A percentile compares a stretch with the other conserved stretches of the same genome.
These are phyloP conservation scores for Brassicogethes aeneus DNA, from an alignment of 2,888 invertebrate species.

Conservation along the genomic window DNA sequence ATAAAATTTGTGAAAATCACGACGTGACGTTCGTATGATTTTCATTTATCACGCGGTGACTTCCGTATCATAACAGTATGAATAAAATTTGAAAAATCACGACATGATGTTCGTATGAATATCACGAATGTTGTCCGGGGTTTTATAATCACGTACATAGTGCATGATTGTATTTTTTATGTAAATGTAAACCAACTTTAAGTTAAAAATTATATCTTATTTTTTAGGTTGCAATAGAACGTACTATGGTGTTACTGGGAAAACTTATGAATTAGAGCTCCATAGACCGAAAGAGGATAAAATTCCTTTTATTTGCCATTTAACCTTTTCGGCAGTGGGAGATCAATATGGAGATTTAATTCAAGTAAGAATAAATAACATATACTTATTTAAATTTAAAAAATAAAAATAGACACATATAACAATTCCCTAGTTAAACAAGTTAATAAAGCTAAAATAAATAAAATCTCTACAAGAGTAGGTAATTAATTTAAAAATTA, in stretches of 20 bases:
- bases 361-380: slow-evolving; percentile 50
- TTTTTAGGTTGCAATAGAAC: slow-evolving; percentile 81
- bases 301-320: slow-evolving; percentile 78
- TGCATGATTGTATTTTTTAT: not conserved
- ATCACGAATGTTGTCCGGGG: too few relatives aligned
- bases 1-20: too few relatives aligned
- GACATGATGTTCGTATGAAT: too few relatives aligned
- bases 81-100: too few relatives aligned
- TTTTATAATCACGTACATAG: not conserved
- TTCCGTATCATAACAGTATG: too few relatives aligned
- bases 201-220: slow-evolving; percentile 5
- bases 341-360: slow-evolving; percentile 77
- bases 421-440: too few relatives aligned
- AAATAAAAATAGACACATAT: too few relatives aligned
- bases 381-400: not conserved
- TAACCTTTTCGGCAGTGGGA: slow-evolving; percentile 79
- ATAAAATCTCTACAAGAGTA: too few relatives aligned
- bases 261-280: slow-evolving; percentile 77
- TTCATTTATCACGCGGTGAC: too few relatives aligned
- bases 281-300: slow-evolving; percentile 79
- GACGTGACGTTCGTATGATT: too few relatives aligned
- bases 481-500: too few relatives aligned
- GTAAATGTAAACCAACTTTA: not conserved
- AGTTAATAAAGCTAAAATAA: too few relatives aligned
- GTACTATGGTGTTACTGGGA: slow-evolving; percentile 81